phyloP scores from a whole-genome alignment of 1,140 invertebrate species.

The Pseudomyrmex concolor region DNA sequence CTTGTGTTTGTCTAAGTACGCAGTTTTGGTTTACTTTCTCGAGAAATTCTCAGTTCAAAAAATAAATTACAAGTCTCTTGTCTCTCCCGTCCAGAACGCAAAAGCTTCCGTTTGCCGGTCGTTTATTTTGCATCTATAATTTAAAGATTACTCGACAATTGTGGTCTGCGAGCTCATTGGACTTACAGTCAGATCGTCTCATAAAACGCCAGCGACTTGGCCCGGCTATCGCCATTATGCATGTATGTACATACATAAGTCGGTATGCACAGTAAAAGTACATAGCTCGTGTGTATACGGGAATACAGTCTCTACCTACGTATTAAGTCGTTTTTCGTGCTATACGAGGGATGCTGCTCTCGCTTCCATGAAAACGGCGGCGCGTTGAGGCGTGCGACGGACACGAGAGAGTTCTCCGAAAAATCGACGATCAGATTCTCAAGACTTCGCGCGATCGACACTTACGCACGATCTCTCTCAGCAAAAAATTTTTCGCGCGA shows the following conservation, averaged over 20 bases:
- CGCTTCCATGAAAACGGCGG: slow-evolving; percentile 37
- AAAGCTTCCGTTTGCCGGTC: background rate
- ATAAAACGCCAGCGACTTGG: slow-evolving; percentile 54
- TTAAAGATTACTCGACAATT: background rate
- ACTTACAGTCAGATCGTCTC: slow-evolving; percentile 33
- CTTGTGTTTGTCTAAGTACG: background rate
- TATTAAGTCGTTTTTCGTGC: slow-evolving; percentile 50
- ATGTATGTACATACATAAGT: slow-evolving; percentile 61
- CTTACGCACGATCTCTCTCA: too few species aligned
- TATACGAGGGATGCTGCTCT: slow-evolving; percentile 58
- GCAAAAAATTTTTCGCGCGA: too few species aligned
- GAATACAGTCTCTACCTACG: slow-evolving; percentile 50
- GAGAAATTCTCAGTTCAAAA: background rate
- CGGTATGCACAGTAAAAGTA: slow-evolving; percentile 37
- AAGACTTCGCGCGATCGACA: slow-evolving; percentile 70
- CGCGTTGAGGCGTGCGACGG: background rate
- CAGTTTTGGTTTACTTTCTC: background rate
- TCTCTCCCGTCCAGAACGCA: too few species aligned
- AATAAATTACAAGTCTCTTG: background rate
- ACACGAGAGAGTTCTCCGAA: slow-evolving; percentile 3
- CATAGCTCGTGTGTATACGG: slow-evolving; percentile 35
- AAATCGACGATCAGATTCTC: slow-evolving; percentile 9
- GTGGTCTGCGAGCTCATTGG: background rate
- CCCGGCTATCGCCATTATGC: slow-evolving; percentile 56
- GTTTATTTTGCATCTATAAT: background rate